phyloP scores from a whole-genome alignment of 2,888 invertebrate genomes.

The Lomographa bimaculata region DNA sequence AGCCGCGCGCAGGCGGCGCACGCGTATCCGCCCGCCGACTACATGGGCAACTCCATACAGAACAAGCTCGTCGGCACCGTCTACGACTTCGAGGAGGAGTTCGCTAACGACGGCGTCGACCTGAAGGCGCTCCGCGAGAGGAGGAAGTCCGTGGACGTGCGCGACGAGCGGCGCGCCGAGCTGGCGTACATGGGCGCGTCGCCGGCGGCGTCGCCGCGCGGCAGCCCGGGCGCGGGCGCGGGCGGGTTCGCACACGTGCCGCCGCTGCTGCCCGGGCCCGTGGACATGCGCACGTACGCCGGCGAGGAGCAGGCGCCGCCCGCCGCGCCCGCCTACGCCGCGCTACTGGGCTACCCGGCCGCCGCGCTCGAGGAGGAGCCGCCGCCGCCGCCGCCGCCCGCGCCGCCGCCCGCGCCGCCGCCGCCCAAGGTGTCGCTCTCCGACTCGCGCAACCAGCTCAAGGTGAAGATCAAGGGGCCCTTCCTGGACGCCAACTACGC shows the following conservation, averaged over 20 bases:
- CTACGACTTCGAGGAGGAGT: constrained; percentile 94
- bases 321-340: constrained; percentile 81
- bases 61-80: constrained; percentile 93
- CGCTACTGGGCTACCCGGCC: constrained; percentile 86
- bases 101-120: constrained; percentile 89
- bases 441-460: constrained; percentile 93
- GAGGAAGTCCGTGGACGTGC: constrained; percentile 88
- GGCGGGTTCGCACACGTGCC: constrained; percentile 82
- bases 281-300: constrained; percentile 94
- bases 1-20: constrained; percentile 61
- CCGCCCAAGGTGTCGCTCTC: constrained; percentile 88
- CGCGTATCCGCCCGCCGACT: constrained; percentile 65
- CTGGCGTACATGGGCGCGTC: constrained; percentile 81
- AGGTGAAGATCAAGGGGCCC: constrained; percentile 96
- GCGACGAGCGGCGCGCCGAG: constrained; percentile 83
- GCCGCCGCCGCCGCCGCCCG: constrained; percentile 41
- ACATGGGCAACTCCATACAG: constrained; percentile 87
- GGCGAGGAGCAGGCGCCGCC: constrained; percentile 71
- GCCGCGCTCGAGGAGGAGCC: constrained; percentile 85
- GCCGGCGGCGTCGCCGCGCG: constrained; percentile 81
- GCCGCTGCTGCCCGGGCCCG: constrained; percentile 92
- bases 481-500: constrained; percentile 90
- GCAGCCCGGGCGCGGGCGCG: constrained; percentile 44
- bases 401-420: constrained; percentile 50
- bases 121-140: constrained; percentile 91